These are phyloP conservation scores for Eupeodes corollae DNA, from an alignment of 1,140 invertebrate species.

Conservation along the genomic window DNA sequence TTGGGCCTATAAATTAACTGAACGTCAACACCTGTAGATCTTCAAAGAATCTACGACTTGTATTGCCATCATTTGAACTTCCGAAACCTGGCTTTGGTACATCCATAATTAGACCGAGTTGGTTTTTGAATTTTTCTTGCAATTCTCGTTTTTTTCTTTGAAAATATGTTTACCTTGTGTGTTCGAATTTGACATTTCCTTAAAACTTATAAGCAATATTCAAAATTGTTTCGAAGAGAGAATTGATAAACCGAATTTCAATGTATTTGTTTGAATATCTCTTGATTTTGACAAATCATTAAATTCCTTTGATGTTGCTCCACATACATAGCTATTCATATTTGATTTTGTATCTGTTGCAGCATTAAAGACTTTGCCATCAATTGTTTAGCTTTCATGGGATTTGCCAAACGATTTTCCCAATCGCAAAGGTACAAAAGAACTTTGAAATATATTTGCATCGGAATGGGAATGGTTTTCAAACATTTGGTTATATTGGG, in stretches of 20 bases:
- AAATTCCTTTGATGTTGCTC: slow-evolving; percentile 23
- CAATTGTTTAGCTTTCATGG: slow-evolving; percentile 17
- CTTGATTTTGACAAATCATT: slow-evolving; percentile 19
- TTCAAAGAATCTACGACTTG: too few species aligned
- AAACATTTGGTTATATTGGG: too few species aligned
- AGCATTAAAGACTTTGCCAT: slow-evolving; percentile 36
- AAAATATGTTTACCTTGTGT: slow-evolving; percentile 2
- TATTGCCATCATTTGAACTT: background rate
- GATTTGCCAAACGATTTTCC: too few species aligned
- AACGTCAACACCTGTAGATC: too few species aligned
- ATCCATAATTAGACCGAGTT: background rate
- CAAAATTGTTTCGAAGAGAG: too few species aligned
- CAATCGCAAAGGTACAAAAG: too few species aligned
- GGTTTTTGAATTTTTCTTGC: slow-evolving; percentile 21
- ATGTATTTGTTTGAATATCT: too few species aligned
- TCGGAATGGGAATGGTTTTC: too few species aligned
- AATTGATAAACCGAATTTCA: background rate
- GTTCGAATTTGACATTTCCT: background rate
- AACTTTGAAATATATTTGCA: too few species aligned
- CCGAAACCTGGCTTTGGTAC: background rate
- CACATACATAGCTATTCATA: slow-evolving; percentile 31
- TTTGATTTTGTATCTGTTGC: slow-evolving; percentile 28
- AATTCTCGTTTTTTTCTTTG: slow-evolving; percentile 14
- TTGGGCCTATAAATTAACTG: too few species aligned
- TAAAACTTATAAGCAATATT: background rate